phyloP scores from a whole-genome alignment of 2,113 vertebrate genomes.

The Dasyprocta punctata region DNA sequence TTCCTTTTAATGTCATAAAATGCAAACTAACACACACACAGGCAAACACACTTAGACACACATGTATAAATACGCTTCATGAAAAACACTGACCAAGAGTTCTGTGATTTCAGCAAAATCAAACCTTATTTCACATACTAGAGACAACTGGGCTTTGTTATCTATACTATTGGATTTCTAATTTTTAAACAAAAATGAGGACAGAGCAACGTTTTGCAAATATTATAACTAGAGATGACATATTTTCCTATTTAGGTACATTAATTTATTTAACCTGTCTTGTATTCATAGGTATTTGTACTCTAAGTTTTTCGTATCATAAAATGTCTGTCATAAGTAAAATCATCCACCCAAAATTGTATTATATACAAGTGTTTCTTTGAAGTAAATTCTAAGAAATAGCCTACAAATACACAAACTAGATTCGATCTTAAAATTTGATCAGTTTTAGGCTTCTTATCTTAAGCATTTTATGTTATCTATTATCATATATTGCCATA shows the following conservation, averaged over 20 bases:
- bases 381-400: background rate
- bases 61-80: background rate
- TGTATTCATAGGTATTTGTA: accelerated
- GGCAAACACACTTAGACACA: too few species aligned
- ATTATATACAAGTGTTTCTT: background rate
- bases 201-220: background rate
- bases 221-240: background rate
- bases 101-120: background rate
- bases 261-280: too few species aligned
- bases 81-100: background rate
- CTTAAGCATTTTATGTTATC: background rate
- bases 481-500: background rate
- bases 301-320: background rate
- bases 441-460: background rate
- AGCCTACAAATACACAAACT: background rate
- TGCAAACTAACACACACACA: background rate
- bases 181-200: background rate
- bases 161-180: background rate
- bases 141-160: background rate
- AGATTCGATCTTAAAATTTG: background rate
- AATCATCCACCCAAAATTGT: background rate
- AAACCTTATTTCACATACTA: background rate
- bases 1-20: background rate
- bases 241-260: background rate
- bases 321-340: background rate